phyloP scores from a whole-genome alignment of 37 sponge, comb jelly and placozoan genomes.

The Agelas oroides region DNA sequence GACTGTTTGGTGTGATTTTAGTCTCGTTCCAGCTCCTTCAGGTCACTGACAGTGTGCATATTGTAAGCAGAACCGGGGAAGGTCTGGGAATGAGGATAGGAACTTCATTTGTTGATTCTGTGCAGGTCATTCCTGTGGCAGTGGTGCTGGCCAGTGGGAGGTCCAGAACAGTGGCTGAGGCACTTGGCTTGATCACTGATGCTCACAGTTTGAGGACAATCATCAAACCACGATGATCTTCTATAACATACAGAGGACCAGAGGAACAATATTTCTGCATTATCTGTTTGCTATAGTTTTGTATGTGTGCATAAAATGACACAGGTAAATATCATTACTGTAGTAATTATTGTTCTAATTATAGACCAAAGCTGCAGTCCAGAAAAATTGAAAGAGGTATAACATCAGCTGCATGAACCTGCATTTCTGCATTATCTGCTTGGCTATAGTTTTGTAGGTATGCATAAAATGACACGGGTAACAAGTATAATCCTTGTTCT shows the following conservation, averaged over 20 bases:
- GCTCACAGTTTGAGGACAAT: background rate
- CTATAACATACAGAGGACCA: background rate
- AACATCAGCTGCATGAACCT: too few relatives aligned
- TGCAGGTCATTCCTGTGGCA: slow-evolving; percentile 34
- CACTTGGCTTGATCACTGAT: background rate
- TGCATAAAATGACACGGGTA: too few relatives aligned
- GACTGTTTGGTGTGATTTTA: too few relatives aligned
- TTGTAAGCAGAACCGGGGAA: background rate
- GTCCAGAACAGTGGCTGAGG: slow-evolving; percentile 15
- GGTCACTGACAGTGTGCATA: background rate
- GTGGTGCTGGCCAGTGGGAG: slow-evolving; percentile 5
- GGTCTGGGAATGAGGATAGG: slow-evolving; percentile 16
- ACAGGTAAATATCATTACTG: too few relatives aligned
- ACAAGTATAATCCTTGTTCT: too few relatives aligned
- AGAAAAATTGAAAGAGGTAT: too few relatives aligned
- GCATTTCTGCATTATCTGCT: too few relatives aligned
- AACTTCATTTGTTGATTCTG: background rate
- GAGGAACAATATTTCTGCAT: background rate
- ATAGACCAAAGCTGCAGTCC: too few relatives aligned
- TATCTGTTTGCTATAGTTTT: background rate
- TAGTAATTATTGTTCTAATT: too few relatives aligned
- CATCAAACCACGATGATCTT: background rate
- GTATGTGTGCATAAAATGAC: too few relatives aligned
- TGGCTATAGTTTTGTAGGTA: too few relatives aligned
- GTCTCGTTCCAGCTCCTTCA: background rate